These are phyloP conservation scores for Erebia epiphron DNA, from an alignment of 2,888 invertebrate genomes.

Conservation along the genomic window DNA sequence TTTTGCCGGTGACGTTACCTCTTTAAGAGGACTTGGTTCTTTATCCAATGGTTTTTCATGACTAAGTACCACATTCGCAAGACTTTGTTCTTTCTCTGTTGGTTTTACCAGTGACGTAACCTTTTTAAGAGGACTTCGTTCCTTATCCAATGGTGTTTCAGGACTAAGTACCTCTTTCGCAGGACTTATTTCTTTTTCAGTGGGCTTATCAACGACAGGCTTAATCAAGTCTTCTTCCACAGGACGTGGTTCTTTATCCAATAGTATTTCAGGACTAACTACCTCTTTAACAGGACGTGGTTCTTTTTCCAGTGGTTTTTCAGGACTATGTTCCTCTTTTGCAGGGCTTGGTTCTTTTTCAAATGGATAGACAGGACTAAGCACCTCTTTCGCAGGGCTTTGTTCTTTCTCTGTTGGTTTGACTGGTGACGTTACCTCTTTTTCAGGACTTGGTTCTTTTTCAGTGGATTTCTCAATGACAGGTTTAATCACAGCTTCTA, in stretches of 20 bases:
- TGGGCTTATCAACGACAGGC: background rate
- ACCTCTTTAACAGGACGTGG: too few species aligned
- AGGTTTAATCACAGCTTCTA: too few species aligned
- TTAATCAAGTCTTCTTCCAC: background rate
- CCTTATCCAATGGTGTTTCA: constrained; percentile 4
- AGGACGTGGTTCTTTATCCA: constrained; percentile 1
- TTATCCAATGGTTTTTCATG: constrained; percentile 25
- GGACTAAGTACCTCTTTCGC: constrained; percentile 25
- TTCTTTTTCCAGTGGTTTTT: too few species aligned
- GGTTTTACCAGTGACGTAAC: background rate
- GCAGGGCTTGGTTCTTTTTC: too few species aligned
- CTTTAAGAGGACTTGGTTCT: background rate
- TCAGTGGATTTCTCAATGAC: too few species aligned
- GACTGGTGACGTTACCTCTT: too few species aligned
- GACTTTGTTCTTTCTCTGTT: background rate
- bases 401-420: too few species aligned
- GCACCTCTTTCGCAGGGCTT: too few species aligned
- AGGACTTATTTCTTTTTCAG: background rate
- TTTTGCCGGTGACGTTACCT: background rate
- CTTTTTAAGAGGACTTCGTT: background rate
- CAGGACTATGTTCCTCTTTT: too few species aligned
- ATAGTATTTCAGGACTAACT: background rate
- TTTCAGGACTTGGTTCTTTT: too few species aligned
- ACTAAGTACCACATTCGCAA: background rate
- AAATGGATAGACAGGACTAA: too few species aligned